Base-by-base conservation (phyloP, 2,113 vertebrate genomes). In the Ia io region DNA sequence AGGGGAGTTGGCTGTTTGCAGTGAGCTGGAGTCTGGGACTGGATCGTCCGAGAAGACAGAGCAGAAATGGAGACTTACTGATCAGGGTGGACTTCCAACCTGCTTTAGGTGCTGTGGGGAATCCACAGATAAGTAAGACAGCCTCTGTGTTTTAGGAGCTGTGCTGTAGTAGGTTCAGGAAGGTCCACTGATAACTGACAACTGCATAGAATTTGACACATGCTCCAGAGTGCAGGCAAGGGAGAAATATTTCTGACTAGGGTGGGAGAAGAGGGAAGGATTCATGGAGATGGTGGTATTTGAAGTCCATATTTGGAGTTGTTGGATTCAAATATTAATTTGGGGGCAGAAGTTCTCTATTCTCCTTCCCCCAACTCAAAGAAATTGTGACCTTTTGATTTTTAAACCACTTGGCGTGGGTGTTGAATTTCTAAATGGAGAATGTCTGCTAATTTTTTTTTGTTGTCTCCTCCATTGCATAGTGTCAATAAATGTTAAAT, bases 381-480 rank as follows among this genome's bases (percentile, higher is more conserved):
- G 71, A 91, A 86, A 51, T 40, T 11, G 69, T 84, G 73, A 82
- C 35, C 65, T 35, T 83, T 90, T 70, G 80, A 9, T 74, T 77
- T 93, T 94, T 42, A 30, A 73, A 42, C 53, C 42, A 22, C 0
- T 87, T 76, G 56, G 44, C 80, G 9, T 74, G 22, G 65, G 5
- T 18, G 9, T 71, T 84, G 56, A 10, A 14, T 84, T 90, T 93
- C 56, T n/a, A 6, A 30, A 9, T 32, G 12, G 65, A 73, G 40
- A 63, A 35, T 3, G 12, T 42, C 61, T 71, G 35, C 59, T 40
- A 4, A 10, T n/a, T 28, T 22, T 12, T 12, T 25, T 25, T 23
- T 12, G 16, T 74, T 14, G 0, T 56, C 40, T 87, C 47, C 67
- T 88, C 42, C 71, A 35, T 35, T 51, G 47, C 7, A 10, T 14